Base-by-base conservation (phyloP, 2,113 vertebrate species). In the Physeter macrocephalus region DNA sequence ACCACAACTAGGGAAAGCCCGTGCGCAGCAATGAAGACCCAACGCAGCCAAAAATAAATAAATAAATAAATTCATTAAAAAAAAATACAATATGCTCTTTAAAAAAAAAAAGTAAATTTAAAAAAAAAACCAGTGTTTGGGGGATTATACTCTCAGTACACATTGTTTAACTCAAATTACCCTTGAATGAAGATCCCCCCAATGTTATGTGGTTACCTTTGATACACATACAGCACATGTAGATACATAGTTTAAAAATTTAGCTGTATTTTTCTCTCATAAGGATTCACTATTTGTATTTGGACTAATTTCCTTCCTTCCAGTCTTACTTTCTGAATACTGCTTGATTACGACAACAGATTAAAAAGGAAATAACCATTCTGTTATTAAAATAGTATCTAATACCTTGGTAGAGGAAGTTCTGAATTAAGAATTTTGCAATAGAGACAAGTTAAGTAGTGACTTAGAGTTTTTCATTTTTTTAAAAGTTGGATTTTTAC, bases 321-420 rank as follows among this genome's bases (percentile, higher is more conserved):
- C 8, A 77, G 8, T 80, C 43, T 80, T 67, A 61, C 18, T 78
- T 90, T 90, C 57, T 87, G 78, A 96, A 80, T 83, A 85, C 88
- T 94, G 18, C 27, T 96, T 96, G 66, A 52, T 95, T 87, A 94
- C 83, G 27, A 94, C 69, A 67, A 36, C 46, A 88, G 34, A 59
- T 85, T 90, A 85, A 83, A 66, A 66, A 86, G 29, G 13, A 88
- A 83, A 91, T 41, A 59, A 41, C 20, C 41, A 77, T 77, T 62
- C 15, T 77, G 5, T 69, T 78, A 43, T 95, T 90, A 77, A 96
- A 95, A 85, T 88, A 88, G 4, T 88, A 8, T 88, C 3, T 92
- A 36, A 77, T 23, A 88, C 52, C n/a, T 83, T 84, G 39, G 17
- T 75, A 93, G 78, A 84, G 27, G 43, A 94, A 66, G 93, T 80